Percentiles rank a stretch among this genome's conserved stretches.
Evolutionary conservation across 2,113 vertebrate genomes (phyloP).

Genomic region (Motacilla tschutschensis): DNA sequence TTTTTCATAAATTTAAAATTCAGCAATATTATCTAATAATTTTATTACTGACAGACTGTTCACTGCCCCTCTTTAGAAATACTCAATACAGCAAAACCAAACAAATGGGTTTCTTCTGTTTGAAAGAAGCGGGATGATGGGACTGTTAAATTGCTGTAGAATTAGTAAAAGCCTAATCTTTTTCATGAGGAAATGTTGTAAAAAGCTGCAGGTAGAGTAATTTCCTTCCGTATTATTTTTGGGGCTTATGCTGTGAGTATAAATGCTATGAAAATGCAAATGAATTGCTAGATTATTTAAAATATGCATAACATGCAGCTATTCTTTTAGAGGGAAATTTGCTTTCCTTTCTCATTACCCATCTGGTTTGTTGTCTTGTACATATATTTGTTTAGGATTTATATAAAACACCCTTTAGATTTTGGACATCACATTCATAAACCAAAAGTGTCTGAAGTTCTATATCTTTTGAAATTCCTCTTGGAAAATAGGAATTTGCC

Average conservation of each 20-base stretch:
- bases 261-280: constrained; percentile 30
- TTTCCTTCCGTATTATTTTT: constrained; percentile 1
- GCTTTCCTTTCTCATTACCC: background rate
- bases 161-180: constrained; percentile 24
- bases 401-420: background rate
- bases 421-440: background rate
- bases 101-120: background rate
- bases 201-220: constrained; percentile 20
- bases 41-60: background rate
- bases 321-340: background rate
- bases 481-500: background rate
- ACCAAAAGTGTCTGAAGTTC: background rate
- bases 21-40: constrained; percentile 6
- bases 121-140: background rate
- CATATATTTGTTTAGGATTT: background rate
- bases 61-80: background rate
- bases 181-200: background rate
- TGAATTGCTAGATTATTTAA: background rate
- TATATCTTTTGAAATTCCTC: background rate
- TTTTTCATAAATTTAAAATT: constrained; percentile 22
- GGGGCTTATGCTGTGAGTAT: background rate
- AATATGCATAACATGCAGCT: background rate
- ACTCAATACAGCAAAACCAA: background rate
- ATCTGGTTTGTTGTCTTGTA: background rate
- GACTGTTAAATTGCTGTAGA: background rate